Evolutionary conservation across 2,797 vertebrate species (phyloP), one percentile per base, ranked within the genome.

Genomic region (Hippoglossus hippoglossus): DNA sequence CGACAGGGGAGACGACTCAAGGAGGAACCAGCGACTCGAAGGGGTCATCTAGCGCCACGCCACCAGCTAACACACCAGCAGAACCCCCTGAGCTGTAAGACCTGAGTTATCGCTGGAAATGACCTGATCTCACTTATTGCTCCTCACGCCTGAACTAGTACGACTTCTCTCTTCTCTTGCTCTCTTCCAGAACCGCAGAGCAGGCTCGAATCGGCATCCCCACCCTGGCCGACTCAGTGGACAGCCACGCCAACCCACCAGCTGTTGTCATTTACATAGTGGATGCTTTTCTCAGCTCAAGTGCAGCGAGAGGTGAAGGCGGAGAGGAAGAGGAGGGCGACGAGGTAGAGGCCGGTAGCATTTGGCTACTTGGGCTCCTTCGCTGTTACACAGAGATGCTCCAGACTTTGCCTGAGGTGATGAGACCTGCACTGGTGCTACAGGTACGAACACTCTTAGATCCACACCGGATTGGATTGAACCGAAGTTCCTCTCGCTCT

Each of bases 351-450:
- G 92, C 94, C 0, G 92, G 95, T 34, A 98, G 96, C 87, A 94
- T 97, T 34, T 99, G 98, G 97, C 91, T 98, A 13, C 89, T 99
- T n/a, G 97, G 97, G 58, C 91, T 99, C 68, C 95, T 99, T 83
- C 95, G 97, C 81, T 99, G 97, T 91, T 99, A 97, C 93, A 96
- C 96, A 3, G 97, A 98, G 85, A 97, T 99, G 96, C 81, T 98
- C 52, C 95, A 96, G 75, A 93, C 92, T 64, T 92, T 99, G 79
- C 97, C 98, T 7, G 97, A 99, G 88, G 93, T 89, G 19, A 95
- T 97, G 91, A 95, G 96, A 88, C 94, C 95, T 63, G 96, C 97
- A 59, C 95, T 99, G 86, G 96, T 97, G 80, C 95, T 99, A 75
- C 98, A 98, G 96, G 97, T 98, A 80, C 56, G 54, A 57, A 28